A percentile compares a stretch with the other conserved stretches of the same genome.
phyloP scores from a whole-genome alignment of 2,113 vertebrate genomes.

The Amazona guildingii region DNA sequence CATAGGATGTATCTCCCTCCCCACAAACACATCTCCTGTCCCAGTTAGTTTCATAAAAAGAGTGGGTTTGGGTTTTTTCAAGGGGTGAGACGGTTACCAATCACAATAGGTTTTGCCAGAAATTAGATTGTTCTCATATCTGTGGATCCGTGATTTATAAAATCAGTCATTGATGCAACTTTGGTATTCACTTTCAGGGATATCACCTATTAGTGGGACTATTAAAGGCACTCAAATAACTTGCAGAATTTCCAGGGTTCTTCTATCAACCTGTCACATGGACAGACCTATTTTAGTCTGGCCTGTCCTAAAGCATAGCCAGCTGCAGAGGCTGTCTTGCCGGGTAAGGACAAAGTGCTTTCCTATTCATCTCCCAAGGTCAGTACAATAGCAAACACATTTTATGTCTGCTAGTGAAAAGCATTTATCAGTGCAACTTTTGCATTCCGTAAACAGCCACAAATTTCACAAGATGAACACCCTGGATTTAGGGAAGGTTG shows the following conservation, averaged over 20 bases:
- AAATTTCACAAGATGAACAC: not conserved
- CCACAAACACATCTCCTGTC: not conserved
- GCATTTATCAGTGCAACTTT: constrained; percentile 10
- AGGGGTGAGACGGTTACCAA: not conserved
- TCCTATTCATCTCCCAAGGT: constrained; percentile 51
- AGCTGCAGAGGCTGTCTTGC: constrained; percentile 41
- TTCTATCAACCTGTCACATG: not conserved
- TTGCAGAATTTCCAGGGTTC: not conserved
- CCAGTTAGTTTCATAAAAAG: not conserved
- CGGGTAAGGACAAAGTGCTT: not conserved
- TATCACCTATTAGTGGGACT: not conserved
- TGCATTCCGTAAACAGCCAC: not conserved
- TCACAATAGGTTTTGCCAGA: not conserved
- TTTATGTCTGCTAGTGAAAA: constrained; percentile 24
- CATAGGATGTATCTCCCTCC: not conserved
- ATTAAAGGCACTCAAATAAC: not conserved
- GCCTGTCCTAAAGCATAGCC: constrained; percentile 47
- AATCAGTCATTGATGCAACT: not conserved
- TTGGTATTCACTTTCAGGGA: not conserved
- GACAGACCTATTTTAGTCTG: constrained; percentile 54
- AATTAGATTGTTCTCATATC: not conserved
- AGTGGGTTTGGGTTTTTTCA: not conserved
- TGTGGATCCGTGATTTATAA: not conserved
- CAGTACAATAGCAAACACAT: constrained; percentile 39
- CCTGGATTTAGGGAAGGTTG: not conserved